These are phyloP conservation scores for Plodia interpunctella DNA, from an alignment of 1,140 invertebrate species.

Conservation along the genomic window DNA sequence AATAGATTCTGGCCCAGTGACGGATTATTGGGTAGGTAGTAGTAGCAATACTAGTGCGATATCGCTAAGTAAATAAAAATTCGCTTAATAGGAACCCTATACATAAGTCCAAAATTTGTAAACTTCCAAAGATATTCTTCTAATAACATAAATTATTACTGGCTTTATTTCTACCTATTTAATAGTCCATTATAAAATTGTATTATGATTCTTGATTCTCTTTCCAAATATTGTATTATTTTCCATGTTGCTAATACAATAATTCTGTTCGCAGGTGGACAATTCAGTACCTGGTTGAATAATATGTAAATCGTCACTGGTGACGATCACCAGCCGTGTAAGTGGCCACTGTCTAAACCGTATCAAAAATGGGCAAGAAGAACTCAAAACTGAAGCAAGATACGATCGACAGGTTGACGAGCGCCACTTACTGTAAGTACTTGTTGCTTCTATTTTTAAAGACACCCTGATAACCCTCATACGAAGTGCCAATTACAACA, in stretches of 20 bases:
- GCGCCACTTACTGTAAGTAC: constrained; percentile 93
- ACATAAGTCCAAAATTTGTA: no score
- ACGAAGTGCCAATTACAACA: not conserved
- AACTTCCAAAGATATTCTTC: no score
- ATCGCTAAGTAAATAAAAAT: no score
- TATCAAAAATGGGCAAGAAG: constrained; percentile 87
- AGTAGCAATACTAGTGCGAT: no score
- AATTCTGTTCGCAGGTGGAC: constrained; percentile 39
- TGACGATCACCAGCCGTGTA: constrained; percentile 30
- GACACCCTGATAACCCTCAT: not conserved
- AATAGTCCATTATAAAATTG: no score
- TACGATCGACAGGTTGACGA: constrained; percentile 91
- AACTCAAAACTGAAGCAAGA: constrained; percentile 96
- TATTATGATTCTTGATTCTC: no score
- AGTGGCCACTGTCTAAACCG: constrained; percentile 19
- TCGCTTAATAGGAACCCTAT: no score
- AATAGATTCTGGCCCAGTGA: no score
- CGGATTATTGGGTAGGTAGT: no score
- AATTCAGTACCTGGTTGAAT: constrained; percentile 29
- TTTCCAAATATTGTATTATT: no score
- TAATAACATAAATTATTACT: no score
- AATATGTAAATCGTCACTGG: constrained; percentile 60
- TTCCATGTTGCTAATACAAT: not conserved
- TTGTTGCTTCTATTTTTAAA: constrained; percentile 4
- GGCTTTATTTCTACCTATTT: no score